Evolutionary conservation across 1,140 invertebrate species (phyloP), one percentile per base, ranked within the genome.

Genomic region (Drosophila yakuba): DNA sequence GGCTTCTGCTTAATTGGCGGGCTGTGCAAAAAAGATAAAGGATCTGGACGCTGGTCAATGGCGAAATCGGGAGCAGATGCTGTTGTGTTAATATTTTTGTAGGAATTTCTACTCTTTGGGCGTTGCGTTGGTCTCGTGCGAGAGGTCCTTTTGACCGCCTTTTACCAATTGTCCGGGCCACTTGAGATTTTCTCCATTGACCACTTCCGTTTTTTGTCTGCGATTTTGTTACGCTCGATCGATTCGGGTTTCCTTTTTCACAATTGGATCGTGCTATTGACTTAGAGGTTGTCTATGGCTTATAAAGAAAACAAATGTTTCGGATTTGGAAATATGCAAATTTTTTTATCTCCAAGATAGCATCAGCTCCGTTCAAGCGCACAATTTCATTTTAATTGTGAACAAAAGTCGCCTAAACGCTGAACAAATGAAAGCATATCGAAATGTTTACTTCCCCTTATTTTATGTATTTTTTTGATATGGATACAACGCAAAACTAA

Each of bases 321-420:
- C 20, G 14, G 39, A 47, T 47, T 55, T 47, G 1, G 2, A 7
- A 11, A 69, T 48, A 57, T 66, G 45, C 12, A 66, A 41, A 66
- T 74, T 61, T 17, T 60, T 12, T 17, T 14, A 50, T 32, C 52
- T 43, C 14, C 10, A 17, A 47, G 69, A 74, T 72, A 59, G 17
- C 28, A 58, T 55, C 50, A 7, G 28, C 43, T 38, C n/a, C 71
- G 67, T 47, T 74, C 74, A 74, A 74, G 78, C 78, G 67, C 41
- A 63, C 80, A 89, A 89, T 90, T 77, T 83, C 54, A 79, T 74
- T 88, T 90, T 86, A 90, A 90, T 90, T 90, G 82, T 91, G 78
- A 90, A 90, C 76, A 80, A 82, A 90, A 86, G 51, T 81, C 61
- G 68, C 41, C 17, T 74, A 90, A 90, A 90, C 86, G 76, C 59